Conservation (phyloP, 2,888 invertebrate genomes). For the Junonia oenone region DNA sequence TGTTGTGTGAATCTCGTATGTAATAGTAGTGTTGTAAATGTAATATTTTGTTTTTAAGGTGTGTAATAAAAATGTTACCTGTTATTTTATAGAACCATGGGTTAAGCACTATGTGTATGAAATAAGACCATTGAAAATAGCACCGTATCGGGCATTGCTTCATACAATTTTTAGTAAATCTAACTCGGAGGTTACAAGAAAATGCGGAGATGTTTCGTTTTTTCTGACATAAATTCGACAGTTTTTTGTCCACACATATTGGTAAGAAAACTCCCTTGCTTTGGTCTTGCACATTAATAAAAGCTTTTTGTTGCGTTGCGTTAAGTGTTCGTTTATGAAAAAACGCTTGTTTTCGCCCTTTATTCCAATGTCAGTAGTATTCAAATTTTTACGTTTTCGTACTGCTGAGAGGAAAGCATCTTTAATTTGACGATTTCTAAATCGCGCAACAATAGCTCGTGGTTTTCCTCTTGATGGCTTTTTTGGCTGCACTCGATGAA, state of each 20-base stretch:
- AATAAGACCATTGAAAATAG: not conserved
- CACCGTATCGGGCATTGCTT: not conserved
- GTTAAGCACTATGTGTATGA: not conserved
- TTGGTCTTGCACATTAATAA: slow-evolving; percentile 3
- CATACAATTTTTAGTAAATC: not conserved
- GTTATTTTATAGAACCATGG: not conserved
- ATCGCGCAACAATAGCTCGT: slow-evolving; percentile 1
- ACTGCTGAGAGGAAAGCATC: not conserved
- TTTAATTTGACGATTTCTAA: not conserved
- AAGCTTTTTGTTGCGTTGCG: slow-evolving; percentile 5
- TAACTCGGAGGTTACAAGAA: not conserved
- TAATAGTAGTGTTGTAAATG: not conserved
- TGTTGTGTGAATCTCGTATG: not conserved
- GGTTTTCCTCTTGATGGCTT: not conserved
- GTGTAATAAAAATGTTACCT: too few species aligned
- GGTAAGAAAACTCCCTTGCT: slow-evolving; percentile 1
- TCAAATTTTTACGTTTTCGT: not conserved
- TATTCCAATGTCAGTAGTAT: not conserved
- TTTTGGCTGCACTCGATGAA: slow-evolving; percentile 3
- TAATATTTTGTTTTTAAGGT: too few species aligned
- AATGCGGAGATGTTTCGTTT: slow-evolving; percentile 1
- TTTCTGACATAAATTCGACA: slow-evolving; percentile 6
- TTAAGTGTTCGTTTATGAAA: slow-evolving; percentile 3
- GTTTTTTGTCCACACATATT: slow-evolving; percentile 12
- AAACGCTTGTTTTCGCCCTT: not conserved